Conservation (phyloP, 2,888 invertebrate species). For the Nematopogon swammerdamellus region DNA sequence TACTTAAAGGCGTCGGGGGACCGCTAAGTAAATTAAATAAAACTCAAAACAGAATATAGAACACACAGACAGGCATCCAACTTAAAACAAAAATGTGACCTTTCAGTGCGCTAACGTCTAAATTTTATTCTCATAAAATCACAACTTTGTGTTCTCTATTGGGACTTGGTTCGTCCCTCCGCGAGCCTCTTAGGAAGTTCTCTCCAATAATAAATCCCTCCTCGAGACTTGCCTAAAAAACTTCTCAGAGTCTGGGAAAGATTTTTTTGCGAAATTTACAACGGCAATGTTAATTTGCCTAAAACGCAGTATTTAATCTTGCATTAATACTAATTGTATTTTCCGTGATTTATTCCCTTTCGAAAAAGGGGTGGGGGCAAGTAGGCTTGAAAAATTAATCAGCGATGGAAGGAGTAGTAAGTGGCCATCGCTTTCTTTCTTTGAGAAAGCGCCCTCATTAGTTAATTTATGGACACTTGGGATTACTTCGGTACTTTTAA, state of each 20-base stretch:
- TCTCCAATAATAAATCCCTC: too few relatives aligned
- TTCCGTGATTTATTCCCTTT: constrained; percentile 35
- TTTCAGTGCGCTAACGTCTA: too few relatives aligned
- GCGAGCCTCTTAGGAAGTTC: too few relatives aligned
- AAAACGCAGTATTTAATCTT: constrained; percentile 20
- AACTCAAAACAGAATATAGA: too few relatives aligned
- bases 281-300: not conserved
- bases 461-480: not conserved
- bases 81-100: too few relatives aligned
- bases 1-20: too few relatives aligned
- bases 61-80: too few relatives aligned
- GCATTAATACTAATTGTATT: constrained; percentile 43
- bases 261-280: not conserved
- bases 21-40: too few relatives aligned
- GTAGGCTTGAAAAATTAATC: not conserved
- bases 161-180: too few relatives aligned
- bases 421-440: not conserved
- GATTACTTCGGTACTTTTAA: not conserved
- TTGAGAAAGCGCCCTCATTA: not conserved
- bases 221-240: too few relatives aligned
- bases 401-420: not conserved
- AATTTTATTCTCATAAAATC: too few relatives aligned
- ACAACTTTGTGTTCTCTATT: too few relatives aligned
- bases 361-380: not conserved
- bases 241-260: not conserved